A percentile compares a stretch with the other conserved stretches of the same genome.
These are phyloP conservation scores for Parauchenoglanis ngamensis DNA, from an alignment of 2,797 vertebrate species.

Conservation along the genomic window DNA sequence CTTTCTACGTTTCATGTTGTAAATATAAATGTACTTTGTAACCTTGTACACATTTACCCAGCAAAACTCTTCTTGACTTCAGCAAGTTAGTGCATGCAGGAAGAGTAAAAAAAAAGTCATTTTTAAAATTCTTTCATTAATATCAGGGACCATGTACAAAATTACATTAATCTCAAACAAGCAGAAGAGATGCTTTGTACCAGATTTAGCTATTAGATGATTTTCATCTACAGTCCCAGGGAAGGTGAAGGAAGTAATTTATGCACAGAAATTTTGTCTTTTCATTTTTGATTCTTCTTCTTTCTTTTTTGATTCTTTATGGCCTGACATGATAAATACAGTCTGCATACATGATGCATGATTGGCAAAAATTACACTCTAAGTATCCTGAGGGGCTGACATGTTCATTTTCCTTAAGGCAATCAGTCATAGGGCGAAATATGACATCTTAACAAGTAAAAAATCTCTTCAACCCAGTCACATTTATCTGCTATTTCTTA, in stretches of 20 bases:
- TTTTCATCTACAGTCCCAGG: too few relatives aligned
- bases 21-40: not conserved
- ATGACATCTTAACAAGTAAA: too few relatives aligned
- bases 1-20: not conserved
- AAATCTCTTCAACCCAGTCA: too few relatives aligned
- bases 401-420: not conserved
- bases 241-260: too few relatives aligned
- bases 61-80: not conserved
- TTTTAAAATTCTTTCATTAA: not conserved
- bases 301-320: not conserved
- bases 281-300: not conserved
- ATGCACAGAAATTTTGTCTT: not conserved
- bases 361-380: not conserved
- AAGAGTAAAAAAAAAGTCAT: not conserved
- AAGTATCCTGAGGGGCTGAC: not conserved
- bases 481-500: too few relatives aligned
- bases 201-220: too few relatives aligned
- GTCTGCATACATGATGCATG: not conserved
- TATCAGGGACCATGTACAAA: too few relatives aligned
- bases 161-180: too few relatives aligned
- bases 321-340: not conserved
- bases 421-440: not conserved
- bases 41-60: not conserved
- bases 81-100: not conserved
- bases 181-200: too few relatives aligned